Base-by-base conservation (phyloP, 2,888 invertebrate species). In the Lamproptera curius region DNA sequence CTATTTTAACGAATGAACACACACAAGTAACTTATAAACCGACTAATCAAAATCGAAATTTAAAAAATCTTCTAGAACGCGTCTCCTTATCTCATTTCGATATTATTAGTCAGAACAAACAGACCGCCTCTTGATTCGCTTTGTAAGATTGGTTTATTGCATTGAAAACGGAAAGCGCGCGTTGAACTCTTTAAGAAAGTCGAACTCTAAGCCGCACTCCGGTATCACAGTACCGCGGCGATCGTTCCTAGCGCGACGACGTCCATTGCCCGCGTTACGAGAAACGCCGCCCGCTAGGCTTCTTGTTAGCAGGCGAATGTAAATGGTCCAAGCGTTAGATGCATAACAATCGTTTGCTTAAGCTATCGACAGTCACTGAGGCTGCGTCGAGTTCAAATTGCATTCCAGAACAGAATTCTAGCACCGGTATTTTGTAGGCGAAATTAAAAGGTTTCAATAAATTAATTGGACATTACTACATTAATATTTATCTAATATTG, bases 141-240 rank as follows among this genome's bases (percentile, higher is more conserved):
- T 16, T 16, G 20, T 17, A 28, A 43, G 37, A 43, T 48, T 39
- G 48, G n/a, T n/a, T n/a, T n/a, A n/a, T n/a, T 39, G 26, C 34
- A 17, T 35, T 39, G 26, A 56, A 58, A 51, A 52, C 54, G 55
- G 57, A 58, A 57, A 57, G 67, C 75, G 75, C 81, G 73, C 82
- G 80, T 83, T 83, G 82, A 85, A 83, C 76, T 84, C 83, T 76
- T 74, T 74, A 74, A 55, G 68, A 77, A 76, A 75, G 75, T 75
- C 57, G 67, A 73, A 62, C 65, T 63, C 55, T 40, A 20, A 41
- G 36, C 55, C 37, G 39, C 17, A 50, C 62, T 60, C 54, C 55
- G 37, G 49, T 17, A 13, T 46, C 38, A 39, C 43, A 44, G n/a
- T 33, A 36, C 43, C 49, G 52, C 45, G 44, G 13, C 49, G 46